Conservation (phyloP, 64 coral and sea anemone genomes). For the Stylophora pistillata region DNA sequence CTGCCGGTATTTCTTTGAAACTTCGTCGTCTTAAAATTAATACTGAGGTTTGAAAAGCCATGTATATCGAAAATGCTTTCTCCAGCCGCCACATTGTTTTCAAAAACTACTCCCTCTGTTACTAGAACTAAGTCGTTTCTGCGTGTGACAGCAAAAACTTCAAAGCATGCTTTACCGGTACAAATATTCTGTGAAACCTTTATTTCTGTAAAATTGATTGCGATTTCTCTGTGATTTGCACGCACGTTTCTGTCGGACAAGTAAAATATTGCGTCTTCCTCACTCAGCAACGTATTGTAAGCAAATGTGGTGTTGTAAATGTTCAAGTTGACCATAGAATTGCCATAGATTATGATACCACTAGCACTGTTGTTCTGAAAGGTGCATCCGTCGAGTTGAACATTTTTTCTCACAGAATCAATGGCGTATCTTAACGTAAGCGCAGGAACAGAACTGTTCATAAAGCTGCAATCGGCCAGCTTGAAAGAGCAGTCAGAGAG, state of each 20-base stretch:
- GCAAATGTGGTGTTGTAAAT: neutral
- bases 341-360: neutral
- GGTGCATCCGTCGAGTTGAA: neutral
- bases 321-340: neutral
- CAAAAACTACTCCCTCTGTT: neutral
- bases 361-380: slow-evolving; percentile 5
- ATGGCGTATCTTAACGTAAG: neutral
- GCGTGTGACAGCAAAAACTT: neutral
- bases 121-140: neutral
- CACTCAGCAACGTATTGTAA: neutral
- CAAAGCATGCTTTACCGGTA: neutral
- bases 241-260: neutral
- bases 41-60: neutral
- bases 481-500: slow-evolving; percentile 19
- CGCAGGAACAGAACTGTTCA: neutral
- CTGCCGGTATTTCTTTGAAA: neutral
- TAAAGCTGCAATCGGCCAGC: neutral
- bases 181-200: neutral
- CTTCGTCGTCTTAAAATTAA: neutral
- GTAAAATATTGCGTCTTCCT: neutral
- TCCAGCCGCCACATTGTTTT: neutral
- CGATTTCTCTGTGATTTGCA: neutral
- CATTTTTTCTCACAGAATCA: neutral
- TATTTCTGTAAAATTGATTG: neutral
- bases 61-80: neutral